Evolutionary conservation across 64 coral and sea anemone species (phyloP), one percentile per base, ranked within the genome.

Genomic region (Anthopleura sola): DNA sequence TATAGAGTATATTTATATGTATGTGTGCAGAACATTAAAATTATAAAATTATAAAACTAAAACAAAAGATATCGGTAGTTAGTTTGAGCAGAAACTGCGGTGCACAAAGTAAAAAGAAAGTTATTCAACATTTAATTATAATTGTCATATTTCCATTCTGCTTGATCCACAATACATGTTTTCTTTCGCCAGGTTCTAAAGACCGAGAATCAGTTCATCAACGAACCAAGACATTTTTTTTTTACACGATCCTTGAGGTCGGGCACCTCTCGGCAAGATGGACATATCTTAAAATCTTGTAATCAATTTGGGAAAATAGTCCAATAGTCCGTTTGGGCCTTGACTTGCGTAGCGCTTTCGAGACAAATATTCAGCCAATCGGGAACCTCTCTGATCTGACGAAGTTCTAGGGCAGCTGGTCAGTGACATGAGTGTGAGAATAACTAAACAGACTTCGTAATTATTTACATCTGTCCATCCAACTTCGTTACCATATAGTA

Each of bases 361-460:
- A 71, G 31, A 29, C 66, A 32, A 34, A 71, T 0, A 2, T 15
- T 7, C 15, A 34, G 66, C 66, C 66, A 71, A 71, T 71, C 66
- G 34, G 66, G 15, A 14, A 2, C 0, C 66, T 71, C 14, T 34
- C 28, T 71, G n/a, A 29, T 15, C 9, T 71, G 66, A 71, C 66
- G 34, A 71, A 71, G n/a, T 71, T 71, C 11, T 32, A 36, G 24
- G 66, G 66, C 66, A 71, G 66, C 66, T 71, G 66, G 26, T 71
- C n/a, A 71, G 29, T 71, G 66, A 71, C 66, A 71, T 71, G 66
- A 16, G 31, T 12, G 66, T 71, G 66, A 36, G 66, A 71, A 71
- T 71, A 71, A 71, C 66, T 71, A 71, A 62, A 71, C 66, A 71
- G 66, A 32, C 66, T 71, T 34, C 31, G 66, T 71, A 71, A 71